phyloP scores from a whole-genome alignment of 2,113 vertebrate species.

The Atrichornis clamosus region DNA sequence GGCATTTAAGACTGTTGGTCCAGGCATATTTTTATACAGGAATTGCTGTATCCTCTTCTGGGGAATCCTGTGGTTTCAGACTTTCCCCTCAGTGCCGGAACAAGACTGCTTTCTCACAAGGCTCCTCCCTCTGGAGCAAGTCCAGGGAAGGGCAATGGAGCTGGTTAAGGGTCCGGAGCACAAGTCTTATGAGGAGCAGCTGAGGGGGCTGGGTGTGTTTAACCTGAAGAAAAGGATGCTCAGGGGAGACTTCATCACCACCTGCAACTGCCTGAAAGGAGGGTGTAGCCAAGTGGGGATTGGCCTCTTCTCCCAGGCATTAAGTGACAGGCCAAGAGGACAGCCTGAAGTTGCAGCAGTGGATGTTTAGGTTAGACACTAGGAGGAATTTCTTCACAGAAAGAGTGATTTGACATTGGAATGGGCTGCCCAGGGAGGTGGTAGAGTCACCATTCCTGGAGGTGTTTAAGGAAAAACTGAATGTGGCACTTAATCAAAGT shows the following conservation, averaged over 20 bases:
- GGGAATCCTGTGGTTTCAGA: neutral
- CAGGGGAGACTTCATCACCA: neutral
- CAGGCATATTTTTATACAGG: no score
- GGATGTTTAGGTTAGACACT: neutral
- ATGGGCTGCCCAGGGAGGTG: neutral
- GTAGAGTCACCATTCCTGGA: neutral
- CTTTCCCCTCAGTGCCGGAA: neutral
- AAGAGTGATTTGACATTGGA: neutral
- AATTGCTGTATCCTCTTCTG: neutral
- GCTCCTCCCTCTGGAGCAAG: fast-evolving
- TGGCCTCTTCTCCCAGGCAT: neutral
- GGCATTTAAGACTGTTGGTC: neutral
- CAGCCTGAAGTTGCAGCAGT: no score
- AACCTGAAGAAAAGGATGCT: neutral
- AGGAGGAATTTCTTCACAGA: neutral
- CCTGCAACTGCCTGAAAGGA: neutral
- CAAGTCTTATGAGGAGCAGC: neutral
- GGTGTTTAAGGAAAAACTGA: neutral
- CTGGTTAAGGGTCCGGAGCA: neutral
- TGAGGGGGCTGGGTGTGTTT: neutral
- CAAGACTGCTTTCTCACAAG: neutral
- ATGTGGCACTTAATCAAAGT: fast-evolving
- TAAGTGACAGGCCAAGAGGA: neutral
- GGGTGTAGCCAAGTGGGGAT: no score
- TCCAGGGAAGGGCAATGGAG: neutral